Percentiles rank a stretch among this genome's conserved stretches.
Conservation (phyloP, 2,888 invertebrate species). For the Nowickia ferox region DNA sequence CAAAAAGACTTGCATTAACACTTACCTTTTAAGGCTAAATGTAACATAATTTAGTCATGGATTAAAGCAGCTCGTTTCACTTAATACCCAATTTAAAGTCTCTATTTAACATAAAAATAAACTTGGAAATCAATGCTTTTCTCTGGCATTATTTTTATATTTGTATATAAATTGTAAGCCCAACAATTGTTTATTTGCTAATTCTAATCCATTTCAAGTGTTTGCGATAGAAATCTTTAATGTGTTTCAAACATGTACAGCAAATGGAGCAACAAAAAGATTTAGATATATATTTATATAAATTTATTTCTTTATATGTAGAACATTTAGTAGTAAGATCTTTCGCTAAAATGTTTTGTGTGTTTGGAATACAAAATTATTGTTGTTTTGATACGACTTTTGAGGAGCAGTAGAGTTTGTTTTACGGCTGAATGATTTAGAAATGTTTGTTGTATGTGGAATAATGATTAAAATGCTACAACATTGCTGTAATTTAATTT, state of each 20-base stretch:
- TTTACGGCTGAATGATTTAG: conserved; percentile 28
- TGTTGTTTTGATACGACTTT: not conserved
- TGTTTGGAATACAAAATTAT: conserved; percentile 22
- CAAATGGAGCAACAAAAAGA: conserved; percentile 4
- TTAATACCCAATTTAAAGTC: conserved; percentile 12
- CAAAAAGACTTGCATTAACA: conserved; percentile 27
- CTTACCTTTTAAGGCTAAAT: conserved; percentile 29
- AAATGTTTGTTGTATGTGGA: conserved; percentile 8
- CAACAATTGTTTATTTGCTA: not conserved
- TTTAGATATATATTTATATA: conserved; percentile 12
- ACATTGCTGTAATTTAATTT: conserved; percentile 17
- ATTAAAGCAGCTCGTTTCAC: not conserved
- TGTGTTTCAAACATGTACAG: conserved; percentile 32
- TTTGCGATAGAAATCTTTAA: conserved; percentile 35
- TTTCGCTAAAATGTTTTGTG: conserved; percentile 8
- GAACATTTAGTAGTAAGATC: conserved; percentile 41
- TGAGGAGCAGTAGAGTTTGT: not conserved
- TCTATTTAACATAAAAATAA: not conserved
- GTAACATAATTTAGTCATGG: conserved; percentile 37
- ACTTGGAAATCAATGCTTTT: not conserved
- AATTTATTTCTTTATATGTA: conserved; percentile 26
- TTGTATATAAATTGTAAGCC: not conserved
- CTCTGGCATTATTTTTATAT: not conserved
- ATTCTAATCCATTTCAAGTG: conserved; percentile 8
- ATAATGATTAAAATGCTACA: conserved; percentile 6